Evolutionary conservation across 1,140 invertebrate species (phyloP).

Genomic region (Drosophila ironensis): DNA sequence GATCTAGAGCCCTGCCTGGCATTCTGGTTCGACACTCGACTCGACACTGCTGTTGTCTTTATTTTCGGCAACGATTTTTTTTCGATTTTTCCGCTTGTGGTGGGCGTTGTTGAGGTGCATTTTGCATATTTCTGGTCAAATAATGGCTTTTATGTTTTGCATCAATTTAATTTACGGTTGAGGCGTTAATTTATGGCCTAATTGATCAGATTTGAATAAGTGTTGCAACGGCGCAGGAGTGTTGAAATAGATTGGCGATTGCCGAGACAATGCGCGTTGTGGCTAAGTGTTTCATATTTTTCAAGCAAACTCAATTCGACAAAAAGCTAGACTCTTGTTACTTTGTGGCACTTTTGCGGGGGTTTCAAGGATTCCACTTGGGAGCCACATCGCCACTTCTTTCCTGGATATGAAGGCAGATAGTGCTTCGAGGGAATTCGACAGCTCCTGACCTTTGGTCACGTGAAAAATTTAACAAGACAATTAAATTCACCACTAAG

Average conservation of each 20-base stretch:
- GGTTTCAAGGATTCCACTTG: too few species aligned
- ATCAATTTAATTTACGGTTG: conserved; percentile 70
- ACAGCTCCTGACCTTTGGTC: too few species aligned
- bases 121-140: conserved; percentile 69
- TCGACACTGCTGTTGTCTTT: conserved; percentile 21
- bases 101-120: conserved; percentile 53
- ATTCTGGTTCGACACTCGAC: too few species aligned
- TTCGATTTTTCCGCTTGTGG: conserved; percentile 15
- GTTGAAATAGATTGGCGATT: conserved; percentile 56
- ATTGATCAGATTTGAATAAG: conserved; percentile 70
- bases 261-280: conserved; percentile 2
- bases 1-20: conserved; percentile 31
- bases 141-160: conserved; percentile 66
- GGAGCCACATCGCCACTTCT: too few species aligned
- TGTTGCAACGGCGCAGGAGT: conserved; percentile 48
- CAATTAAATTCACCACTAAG: too few species aligned
- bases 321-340: too few species aligned
- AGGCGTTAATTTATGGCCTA: conserved; percentile 78
- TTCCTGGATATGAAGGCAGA: too few species aligned
- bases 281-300: too few species aligned
- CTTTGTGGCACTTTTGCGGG: too few species aligned
- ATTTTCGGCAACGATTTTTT: conserved; percentile 23
- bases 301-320: too few species aligned
- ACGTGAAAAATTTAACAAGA: neutral
- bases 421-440: too few species aligned